A percentile compares a stretch with the other conserved stretches of the same genome.
These are phyloP conservation scores for Crossocerus cetratus DNA, from an alignment of 2,888 invertebrate species.

Conservation along the genomic window DNA sequence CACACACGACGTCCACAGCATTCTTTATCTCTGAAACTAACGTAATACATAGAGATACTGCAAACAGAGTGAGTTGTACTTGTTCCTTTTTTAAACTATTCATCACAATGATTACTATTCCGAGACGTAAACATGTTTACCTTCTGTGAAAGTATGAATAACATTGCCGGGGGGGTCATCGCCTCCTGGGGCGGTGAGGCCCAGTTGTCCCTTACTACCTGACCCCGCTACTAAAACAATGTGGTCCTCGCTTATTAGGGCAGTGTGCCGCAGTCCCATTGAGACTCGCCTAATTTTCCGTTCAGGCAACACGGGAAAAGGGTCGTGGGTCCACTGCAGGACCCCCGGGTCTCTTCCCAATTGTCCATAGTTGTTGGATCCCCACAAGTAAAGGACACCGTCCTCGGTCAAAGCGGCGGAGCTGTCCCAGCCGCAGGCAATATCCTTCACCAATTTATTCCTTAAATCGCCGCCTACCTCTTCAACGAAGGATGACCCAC, in stretches of 20 bases:
- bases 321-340: constrained; percentile 48
- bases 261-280: constrained; percentile 85
- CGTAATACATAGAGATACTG: no score
- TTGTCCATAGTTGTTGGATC: constrained; percentile 88
- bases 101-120: background rate
- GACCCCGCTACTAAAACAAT: constrained; percentile 83
- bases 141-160: constrained; percentile 33
- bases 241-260: constrained; percentile 81
- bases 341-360: constrained; percentile 78
- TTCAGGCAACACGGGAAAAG: constrained; percentile 76
- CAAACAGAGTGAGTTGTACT: no score
- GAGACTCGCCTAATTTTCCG: constrained; percentile 80
- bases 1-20: constrained; percentile 84
- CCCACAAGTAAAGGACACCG: constrained; percentile 88
- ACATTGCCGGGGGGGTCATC: background rate
- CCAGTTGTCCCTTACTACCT: constrained; percentile 84
- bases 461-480: constrained; percentile 50
- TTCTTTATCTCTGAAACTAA: constrained; percentile 79
- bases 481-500: constrained; percentile 74
- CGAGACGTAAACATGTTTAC: constrained; percentile 21
- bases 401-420: constrained; percentile 86
- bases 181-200: constrained; percentile 74
- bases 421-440: constrained; percentile 90
- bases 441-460: constrained; percentile 79
- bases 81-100: no score